Base-by-base conservation (phyloP, 2,113 vertebrate genomes). In the Halcyon senegalensis region DNA sequence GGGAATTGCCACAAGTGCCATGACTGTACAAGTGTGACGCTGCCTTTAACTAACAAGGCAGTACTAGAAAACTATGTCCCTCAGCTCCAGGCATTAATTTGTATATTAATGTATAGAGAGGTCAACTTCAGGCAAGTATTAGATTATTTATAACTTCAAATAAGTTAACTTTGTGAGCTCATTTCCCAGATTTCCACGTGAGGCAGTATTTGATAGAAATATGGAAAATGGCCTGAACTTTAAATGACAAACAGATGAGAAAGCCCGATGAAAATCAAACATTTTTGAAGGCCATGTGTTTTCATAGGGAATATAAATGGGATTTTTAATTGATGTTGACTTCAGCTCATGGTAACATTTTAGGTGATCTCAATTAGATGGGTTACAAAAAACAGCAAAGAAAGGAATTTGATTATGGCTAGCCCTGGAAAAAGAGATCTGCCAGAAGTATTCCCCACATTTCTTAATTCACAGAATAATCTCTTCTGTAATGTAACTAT, bases 241-340 rank as follows among this genome's bases (percentile, higher is more conserved):
- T 98, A 98, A 99, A 99, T 98, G 98, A 97, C 98, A 99, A 98
- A 98, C 99, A 99, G 98, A 99, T 99, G 99, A 99, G 97, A 97
- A 96, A 97, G 96, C 97, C 97, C 90, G 79, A 97, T 98, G 97
- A 98, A 98, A 98, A 98, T 98, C 98, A 98, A 98, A 98, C 97
- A 96, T 98, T 97, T 98, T 95, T 97, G 97, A 98, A 98, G 97
- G 97, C 98, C 98, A 97, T 98, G 98, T 98, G 98, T 98, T 98
- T 98, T 96, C 97, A 97, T 76, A 93, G 60, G 94, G 97, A 98
- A 98, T 98, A 99, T 97, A 98, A 98, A 99, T 99, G 98, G 95
- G 96, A 97, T 98, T 99, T 99, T 99, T 99, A 99, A 99, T 99
- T 99, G 98, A 98, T 98, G 97, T 96, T 98, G 99, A 99, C 98